Percentiles rank a stretch among this genome's conserved stretches.
phyloP scores from a whole-genome alignment of 2,797 vertebrate species.

The Eulemur coronatus region DNA sequence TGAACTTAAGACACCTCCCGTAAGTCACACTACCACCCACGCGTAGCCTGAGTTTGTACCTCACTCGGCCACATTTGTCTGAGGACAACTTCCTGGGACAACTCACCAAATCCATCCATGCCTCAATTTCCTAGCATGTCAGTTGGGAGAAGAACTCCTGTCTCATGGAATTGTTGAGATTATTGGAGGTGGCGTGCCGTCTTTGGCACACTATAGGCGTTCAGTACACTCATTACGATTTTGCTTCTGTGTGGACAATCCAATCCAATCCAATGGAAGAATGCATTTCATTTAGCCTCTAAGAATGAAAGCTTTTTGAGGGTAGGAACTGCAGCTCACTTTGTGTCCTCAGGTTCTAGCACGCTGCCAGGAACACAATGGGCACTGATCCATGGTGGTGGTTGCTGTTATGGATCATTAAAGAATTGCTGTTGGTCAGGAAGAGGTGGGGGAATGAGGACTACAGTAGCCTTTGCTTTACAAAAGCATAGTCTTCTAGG shows the following conservation, averaged over 20 bases:
- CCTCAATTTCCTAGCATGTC: neutral
- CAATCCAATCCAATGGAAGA: neutral
- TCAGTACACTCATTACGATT: neutral
- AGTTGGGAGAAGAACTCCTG: neutral
- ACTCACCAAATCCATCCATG: neutral
- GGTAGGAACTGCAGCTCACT: neutral
- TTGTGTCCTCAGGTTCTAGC: neutral
- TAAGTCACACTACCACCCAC: neutral
- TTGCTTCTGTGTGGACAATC: neutral
- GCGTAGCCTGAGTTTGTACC: neutral
- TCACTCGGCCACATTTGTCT: neutral
- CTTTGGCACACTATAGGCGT: neutral
- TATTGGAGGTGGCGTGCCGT: neutral
- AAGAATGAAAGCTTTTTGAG: neutral
- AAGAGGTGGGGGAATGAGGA: neutral
- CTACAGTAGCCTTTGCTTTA: neutral
- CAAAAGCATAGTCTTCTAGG: neutral
- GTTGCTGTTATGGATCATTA: neutral
- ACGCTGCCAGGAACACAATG: fast-evolving
- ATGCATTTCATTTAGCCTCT: neutral
- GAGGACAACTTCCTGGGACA: neutral
- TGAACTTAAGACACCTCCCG: neutral
- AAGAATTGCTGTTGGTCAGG: neutral
- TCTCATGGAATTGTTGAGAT: neutral
- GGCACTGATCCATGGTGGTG: fast-evolving